Evolutionary conservation across 2,797 vertebrate species (phyloP).

Genomic region (Enteromius mattozi): DNA sequence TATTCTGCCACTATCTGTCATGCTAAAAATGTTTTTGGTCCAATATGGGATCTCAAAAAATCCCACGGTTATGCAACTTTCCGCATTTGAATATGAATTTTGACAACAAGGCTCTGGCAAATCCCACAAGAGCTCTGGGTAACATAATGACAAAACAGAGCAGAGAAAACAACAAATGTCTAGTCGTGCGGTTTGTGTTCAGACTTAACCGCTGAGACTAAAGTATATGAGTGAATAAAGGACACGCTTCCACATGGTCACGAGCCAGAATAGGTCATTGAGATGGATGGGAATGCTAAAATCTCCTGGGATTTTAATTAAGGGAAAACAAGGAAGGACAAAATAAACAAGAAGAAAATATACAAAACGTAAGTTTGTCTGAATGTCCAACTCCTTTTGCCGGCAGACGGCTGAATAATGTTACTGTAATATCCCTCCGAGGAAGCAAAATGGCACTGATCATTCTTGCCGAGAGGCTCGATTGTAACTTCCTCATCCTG

Average conservation of each 20-base stretch:
- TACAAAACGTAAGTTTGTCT: neutral
- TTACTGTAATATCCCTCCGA: neutral
- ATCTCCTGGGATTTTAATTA: constrained; percentile 41
- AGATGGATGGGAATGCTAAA: constrained; percentile 1
- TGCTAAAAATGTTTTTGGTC: constrained; percentile 57
- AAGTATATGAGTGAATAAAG: constrained; percentile 25
- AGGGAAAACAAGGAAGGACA: constrained; percentile 5
- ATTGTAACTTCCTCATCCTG: constrained; percentile 29
- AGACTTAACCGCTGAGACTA: constrained; percentile 49
- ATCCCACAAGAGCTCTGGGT: constrained; percentile 61
- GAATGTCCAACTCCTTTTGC: neutral
- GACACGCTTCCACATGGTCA: neutral
- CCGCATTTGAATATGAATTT: constrained; percentile 52
- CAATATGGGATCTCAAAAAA: constrained; percentile 46
- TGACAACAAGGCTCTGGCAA: constrained; percentile 59
- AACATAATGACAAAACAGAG: constrained; percentile 60
- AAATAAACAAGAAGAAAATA: constrained; percentile 5
- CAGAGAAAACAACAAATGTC: constrained; percentile 57
- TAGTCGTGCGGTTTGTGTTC: constrained; percentile 56
- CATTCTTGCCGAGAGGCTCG: constrained; percentile 18
- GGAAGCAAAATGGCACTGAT: constrained; percentile 16
- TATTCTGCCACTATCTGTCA: constrained; percentile 39
- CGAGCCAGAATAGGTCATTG: neutral
- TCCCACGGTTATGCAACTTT: constrained; percentile 49
- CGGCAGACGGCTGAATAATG: neutral